Evolutionary conservation across 1,140 invertebrate genomes (phyloP).

Genomic region (Musca vetustissima): DNA sequence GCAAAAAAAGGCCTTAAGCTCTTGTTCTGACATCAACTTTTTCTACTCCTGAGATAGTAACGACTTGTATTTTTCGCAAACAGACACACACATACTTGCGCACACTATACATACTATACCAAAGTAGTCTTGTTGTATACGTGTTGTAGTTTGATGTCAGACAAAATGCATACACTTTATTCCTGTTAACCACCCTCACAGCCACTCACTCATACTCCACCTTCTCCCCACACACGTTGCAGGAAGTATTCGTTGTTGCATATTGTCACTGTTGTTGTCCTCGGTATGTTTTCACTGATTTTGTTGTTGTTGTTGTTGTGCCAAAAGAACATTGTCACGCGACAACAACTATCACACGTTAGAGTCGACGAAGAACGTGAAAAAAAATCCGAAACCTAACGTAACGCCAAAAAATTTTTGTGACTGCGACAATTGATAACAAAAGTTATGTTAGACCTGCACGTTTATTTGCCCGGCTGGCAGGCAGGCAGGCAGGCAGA

Average conservation of each 20-base stretch:
- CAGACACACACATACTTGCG: not conserved
- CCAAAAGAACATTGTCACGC: not conserved
- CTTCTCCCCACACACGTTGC: not conserved
- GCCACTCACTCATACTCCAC: no score
- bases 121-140: no score
- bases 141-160: no score
- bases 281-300: not conserved
- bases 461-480: no score
- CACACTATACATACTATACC: not conserved
- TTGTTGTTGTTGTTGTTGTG: not conserved
- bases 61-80: not conserved
- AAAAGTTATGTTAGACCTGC: conserved; percentile 21
- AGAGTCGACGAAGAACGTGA: not conserved
- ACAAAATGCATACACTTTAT: no score
- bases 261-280: conserved; percentile 6
- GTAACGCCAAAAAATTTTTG: conserved; percentile 12
- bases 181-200: no score
- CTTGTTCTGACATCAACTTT: conserved; percentile 22
- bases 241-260: conserved; percentile 1
- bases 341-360: not conserved
- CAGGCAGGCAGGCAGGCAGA: no score
- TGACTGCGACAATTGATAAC: conserved; percentile 23
- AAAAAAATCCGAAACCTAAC: not conserved
- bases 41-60: conserved; percentile 2
- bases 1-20: conserved; percentile 15